Conservation (phyloP, 2,888 invertebrate genomes). For the Punctoribates punctum region DNA sequence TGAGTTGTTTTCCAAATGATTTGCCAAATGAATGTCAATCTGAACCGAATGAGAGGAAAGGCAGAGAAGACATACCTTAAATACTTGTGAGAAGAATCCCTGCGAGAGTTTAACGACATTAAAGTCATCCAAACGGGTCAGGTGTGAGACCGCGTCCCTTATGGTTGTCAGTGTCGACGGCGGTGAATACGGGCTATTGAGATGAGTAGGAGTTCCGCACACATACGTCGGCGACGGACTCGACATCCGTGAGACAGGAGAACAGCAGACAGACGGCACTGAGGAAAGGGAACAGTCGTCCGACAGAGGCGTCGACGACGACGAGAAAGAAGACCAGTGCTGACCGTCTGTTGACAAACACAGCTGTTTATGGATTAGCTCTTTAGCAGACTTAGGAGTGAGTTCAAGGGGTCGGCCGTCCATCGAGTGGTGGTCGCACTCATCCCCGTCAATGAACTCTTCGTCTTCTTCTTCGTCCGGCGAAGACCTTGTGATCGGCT, state of each 20-base stretch:
- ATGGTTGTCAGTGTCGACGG: constrained; percentile 36
- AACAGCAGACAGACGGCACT: not conserved
- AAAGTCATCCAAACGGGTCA: constrained; percentile 43
- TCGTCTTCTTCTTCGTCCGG: not conserved
- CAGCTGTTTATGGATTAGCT: not conserved
- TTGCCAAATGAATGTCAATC: too few relatives aligned
- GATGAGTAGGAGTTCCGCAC: not conserved
- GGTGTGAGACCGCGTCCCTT: constrained; percentile 39
- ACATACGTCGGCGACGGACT: constrained; percentile 2
- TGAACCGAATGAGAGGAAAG: not conserved
- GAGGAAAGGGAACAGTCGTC: constrained; percentile 2
- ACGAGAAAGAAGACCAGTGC: not conserved
- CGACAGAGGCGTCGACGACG: not conserved
- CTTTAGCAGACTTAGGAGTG: not conserved
- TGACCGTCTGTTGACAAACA: not conserved
- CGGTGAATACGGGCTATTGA: not conserved
- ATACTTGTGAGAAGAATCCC: constrained; percentile 96
- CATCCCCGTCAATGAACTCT: constrained; percentile 48
- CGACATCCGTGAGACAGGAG: not conserved
- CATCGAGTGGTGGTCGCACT: constrained; percentile 7
- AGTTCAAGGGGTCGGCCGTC: not conserved
- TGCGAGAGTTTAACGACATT: constrained; percentile 42
- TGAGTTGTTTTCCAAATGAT: too few relatives aligned
- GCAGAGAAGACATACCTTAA: constrained; percentile 67
- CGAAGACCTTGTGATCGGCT: not conserved